Conservation (phyloP, 2,113 vertebrate species). For the rat (Rattus norvegicus) region GRCr8 NC_086029.1:861501-862000, state of each 20-base stretch:
- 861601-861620: neutral
- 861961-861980: neutral
- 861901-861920: neutral
- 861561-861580: neutral
- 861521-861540: neutral
- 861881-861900: neutral
- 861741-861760: neutral
- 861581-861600: neutral
- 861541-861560: neutral
- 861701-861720: neutral
- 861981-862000: rapidly evolving
- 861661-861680: neutral
- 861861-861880: neutral
- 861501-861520: neutral
- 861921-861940: neutral
- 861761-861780: neutral
- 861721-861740: neutral
- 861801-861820: neutral
- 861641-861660: neutral
- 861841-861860: neutral
- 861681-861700: neutral
- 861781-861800: too few relatives aligned
- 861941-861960: neutral
- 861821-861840: neutral
- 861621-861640: neutral